Evolutionary conservation across 2,113 vertebrate genomes (phyloP).

Genomic region (Cyprinodon tularosa): DNA sequence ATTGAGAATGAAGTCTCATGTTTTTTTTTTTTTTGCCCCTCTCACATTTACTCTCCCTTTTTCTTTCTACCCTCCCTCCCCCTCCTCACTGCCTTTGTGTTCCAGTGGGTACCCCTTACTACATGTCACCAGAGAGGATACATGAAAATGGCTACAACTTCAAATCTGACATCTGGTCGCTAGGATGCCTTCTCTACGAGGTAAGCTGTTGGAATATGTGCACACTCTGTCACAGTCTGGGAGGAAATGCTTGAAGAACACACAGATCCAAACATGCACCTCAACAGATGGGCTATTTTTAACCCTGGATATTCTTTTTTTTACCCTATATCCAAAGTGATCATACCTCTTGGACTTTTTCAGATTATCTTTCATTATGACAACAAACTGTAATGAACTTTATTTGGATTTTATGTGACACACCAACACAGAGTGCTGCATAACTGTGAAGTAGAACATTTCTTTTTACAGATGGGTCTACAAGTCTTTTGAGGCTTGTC

Average conservation of each 20-base stretch:
- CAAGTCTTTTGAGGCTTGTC: no score
- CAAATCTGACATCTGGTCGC: conserved; percentile 99
- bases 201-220: conserved; percentile 75
- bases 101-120: conserved; percentile 98
- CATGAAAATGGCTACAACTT: conserved; percentile 99
- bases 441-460: not conserved
- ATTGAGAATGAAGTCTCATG: conserved; percentile 43
- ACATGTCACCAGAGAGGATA: conserved; percentile 99
- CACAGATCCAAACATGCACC: conserved; percentile 33
- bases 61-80: not conserved
- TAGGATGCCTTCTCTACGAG: conserved; percentile 98
- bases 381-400: not conserved
- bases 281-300: conserved; percentile 41
- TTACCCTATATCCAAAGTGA: not conserved
- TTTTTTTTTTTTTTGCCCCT: conserved; percentile 26
- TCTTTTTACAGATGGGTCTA: no score
- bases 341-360: not conserved
- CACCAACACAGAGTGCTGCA: not conserved
- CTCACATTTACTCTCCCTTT: not conserved
- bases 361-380: not conserved
- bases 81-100: conserved; percentile 42
- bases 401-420: not conserved
- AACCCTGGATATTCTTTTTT: not conserved
- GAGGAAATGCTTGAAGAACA: conserved; percentile 53
- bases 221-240: conserved; percentile 57